phyloP scores from a whole-genome alignment of 2,113 vertebrate species.

The Oenanthe oenanthe region DNA sequence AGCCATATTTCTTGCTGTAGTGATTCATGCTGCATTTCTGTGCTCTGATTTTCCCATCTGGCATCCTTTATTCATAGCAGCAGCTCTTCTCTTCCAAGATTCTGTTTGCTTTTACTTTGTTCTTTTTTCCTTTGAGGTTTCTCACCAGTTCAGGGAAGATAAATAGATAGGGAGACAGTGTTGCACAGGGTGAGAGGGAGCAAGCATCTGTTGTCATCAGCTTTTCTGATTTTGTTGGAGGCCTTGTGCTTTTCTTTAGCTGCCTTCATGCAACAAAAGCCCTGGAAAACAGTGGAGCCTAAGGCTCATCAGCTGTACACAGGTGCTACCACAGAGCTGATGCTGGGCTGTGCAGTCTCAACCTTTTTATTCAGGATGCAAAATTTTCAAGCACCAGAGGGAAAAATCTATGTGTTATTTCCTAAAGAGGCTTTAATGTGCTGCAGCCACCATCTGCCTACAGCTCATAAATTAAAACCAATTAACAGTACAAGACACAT shows the following conservation, averaged over 20 bases:
- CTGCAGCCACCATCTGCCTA: neutral
- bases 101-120: conserved; percentile 30
- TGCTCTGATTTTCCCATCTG: conserved; percentile 3
- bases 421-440: neutral
- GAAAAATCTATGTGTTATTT: neutral
- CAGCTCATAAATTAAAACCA: conserved; percentile 5
- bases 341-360: neutral
- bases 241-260: neutral
- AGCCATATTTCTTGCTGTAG: neutral
- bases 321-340: neutral
- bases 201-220: neutral
- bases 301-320: neutral
- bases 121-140: conserved; percentile 13
- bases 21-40: neutral
- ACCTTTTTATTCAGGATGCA: neutral
- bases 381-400: neutral
- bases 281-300: fast-evolving
- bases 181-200: neutral
- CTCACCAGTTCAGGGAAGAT: neutral
- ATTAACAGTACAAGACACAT: neutral
- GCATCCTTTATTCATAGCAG: neutral
- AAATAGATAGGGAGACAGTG: neutral
- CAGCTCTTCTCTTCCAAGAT: conserved; percentile 10
- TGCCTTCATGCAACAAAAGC: neutral
- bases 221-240: neutral